Evolutionary conservation across 2,888 invertebrate genomes (phyloP).

Genomic region (Noctua fimbriata): DNA sequence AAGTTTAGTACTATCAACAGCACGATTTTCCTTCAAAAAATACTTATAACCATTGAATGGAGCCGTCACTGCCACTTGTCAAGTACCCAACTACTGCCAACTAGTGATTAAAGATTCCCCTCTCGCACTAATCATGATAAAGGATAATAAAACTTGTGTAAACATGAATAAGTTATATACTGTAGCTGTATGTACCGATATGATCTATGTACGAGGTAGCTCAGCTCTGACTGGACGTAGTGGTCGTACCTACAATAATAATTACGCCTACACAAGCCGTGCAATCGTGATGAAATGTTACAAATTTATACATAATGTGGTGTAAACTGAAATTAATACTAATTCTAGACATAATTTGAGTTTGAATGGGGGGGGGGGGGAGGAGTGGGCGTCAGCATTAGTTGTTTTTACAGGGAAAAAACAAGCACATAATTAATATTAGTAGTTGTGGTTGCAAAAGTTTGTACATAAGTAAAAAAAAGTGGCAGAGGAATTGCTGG

Average conservation of each 20-base stretch:
- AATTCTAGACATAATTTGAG: not conserved
- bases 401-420: constrained; percentile 17
- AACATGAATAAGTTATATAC: constrained; percentile 60
- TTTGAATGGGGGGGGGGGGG: not conserved
- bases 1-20: not conserved
- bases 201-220: constrained; percentile 50
- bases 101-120: constrained; percentile 59
- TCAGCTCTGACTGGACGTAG: constrained; percentile 47
- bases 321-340: constrained; percentile 23
- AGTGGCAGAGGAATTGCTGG: not conserved
- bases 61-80: constrained; percentile 39
- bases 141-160: constrained; percentile 62
- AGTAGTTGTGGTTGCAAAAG: constrained; percentile 15
- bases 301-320: constrained; percentile 35
- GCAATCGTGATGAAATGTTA: constrained; percentile 53
- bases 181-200: constrained; percentile 49
- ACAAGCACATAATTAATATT: not conserved
- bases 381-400: not conserved
- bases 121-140: constrained; percentile 56
- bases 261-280: constrained; percentile 25
- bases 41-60: constrained; percentile 42
- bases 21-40: constrained; percentile 15
- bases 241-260: constrained; percentile 32
- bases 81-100: constrained; percentile 20
- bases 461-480: constrained; percentile 5